Conservation (phyloP, 2,888 invertebrate genomes). For the Busseola fusca region DNA sequence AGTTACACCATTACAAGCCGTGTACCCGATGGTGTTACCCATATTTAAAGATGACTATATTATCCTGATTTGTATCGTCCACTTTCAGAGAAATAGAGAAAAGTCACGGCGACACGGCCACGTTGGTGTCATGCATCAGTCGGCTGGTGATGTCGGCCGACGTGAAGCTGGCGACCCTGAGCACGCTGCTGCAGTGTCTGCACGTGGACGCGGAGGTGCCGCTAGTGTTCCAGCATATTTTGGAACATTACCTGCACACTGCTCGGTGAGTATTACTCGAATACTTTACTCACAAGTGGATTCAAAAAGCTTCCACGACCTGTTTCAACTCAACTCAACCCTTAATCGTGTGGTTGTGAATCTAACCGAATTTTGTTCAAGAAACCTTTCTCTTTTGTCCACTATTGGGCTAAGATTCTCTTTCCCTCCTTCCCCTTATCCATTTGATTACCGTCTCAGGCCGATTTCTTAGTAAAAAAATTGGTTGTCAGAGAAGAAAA, state of each 20-base stretch:
- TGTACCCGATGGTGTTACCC: not conserved
- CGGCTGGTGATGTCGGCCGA: constrained; percentile 50
- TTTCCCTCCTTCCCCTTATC: not conserved
- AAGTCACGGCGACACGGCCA: constrained; percentile 72
- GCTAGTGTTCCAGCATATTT: constrained; percentile 29
- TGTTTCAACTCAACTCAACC: not conserved
- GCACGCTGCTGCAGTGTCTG: constrained; percentile 58
- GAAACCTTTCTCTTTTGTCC: not conserved
- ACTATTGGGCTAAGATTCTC: not conserved
- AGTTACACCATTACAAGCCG: constrained; percentile 61
- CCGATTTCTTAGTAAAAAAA: not conserved
- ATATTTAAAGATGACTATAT: not conserved
- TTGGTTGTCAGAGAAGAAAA: too few species aligned
- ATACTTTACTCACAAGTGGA: not conserved
- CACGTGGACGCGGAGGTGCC: constrained; percentile 40
- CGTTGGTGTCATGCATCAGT: constrained; percentile 52
- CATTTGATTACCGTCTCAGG: not conserved
- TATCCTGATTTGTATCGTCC: not conserved
- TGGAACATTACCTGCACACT: constrained; percentile 28
- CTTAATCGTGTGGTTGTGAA: not conserved
- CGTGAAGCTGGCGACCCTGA: constrained; percentile 49
- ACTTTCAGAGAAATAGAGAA: constrained; percentile 76
- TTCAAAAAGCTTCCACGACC: not conserved
- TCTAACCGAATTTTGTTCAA: not conserved
- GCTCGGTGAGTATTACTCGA: constrained; percentile 25